These are phyloP conservation scores for Hylaeus anthracinus DNA, from an alignment of 1,140 invertebrate genomes.

Conservation along the genomic window DNA sequence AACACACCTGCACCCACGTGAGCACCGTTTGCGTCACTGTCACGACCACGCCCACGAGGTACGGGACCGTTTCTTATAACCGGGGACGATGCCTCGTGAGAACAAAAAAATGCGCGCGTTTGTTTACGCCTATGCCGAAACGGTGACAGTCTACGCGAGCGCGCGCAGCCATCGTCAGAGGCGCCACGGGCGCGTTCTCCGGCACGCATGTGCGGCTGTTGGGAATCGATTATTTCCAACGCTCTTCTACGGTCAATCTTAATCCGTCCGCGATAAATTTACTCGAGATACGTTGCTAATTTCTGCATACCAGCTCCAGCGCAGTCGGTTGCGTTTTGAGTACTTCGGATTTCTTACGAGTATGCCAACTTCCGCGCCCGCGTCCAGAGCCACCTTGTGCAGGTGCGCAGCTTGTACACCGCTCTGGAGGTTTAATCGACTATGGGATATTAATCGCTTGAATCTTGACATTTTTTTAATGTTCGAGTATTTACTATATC, in stretches of 20 bases:
- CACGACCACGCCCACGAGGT: slow-evolving; percentile 42
- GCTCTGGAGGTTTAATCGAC: no score
- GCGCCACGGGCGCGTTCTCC: slow-evolving; percentile 3
- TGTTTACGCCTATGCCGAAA: slow-evolving; percentile 29
- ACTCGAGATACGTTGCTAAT: slow-evolving; percentile 22
- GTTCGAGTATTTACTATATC: no score
- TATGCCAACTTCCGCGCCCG: no score
- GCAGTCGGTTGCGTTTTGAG: not conserved
- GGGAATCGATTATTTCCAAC: slow-evolving; percentile 59
- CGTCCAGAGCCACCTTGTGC: no score
- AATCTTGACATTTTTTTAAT: no score
- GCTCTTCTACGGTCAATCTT: slow-evolving; percentile 36
- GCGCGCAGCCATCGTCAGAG: not conserved
- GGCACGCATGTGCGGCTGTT: slow-evolving; percentile 51
- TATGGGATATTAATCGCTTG: no score
- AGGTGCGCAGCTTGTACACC: no score
- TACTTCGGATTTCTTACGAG: not conserved
- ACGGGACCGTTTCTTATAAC: slow-evolving; percentile 5
- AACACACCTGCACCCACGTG: slow-evolving; percentile 6
- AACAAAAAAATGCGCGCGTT: slow-evolving; percentile 19
- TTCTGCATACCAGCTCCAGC: not conserved
- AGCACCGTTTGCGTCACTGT: slow-evolving; percentile 2
- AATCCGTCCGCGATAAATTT: slow-evolving; percentile 39
- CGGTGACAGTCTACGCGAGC: slow-evolving; percentile 25
- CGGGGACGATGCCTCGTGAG: not conserved